A percentile compares a stretch with the other conserved stretches of the same genome.
Conservation (phyloP, 2,888 invertebrate species). For the Mythimna pallens region DNA sequence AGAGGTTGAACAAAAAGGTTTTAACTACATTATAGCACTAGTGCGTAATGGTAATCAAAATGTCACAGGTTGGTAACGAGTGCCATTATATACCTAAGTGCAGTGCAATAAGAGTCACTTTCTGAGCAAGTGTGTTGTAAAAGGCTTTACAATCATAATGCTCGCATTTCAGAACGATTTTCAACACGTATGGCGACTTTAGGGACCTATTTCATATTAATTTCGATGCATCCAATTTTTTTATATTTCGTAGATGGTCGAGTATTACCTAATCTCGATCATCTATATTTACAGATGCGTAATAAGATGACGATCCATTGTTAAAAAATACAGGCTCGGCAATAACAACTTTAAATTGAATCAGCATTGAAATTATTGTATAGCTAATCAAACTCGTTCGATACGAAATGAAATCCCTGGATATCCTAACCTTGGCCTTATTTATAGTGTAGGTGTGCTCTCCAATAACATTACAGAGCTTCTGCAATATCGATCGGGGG, state of each 20-base stretch:
- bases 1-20: too few relatives aligned
- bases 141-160: too few relatives aligned
- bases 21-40: too few relatives aligned
- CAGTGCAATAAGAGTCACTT: too few relatives aligned
- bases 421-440: slow-evolving; percentile 25
- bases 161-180: too few relatives aligned
- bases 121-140: too few relatives aligned
- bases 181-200: too few relatives aligned
- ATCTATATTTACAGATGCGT: neutral
- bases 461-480: slow-evolving; percentile 3
- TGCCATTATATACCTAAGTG: too few relatives aligned
- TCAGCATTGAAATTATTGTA: slow-evolving; percentile 36
- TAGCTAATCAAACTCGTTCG: slow-evolving; percentile 1
- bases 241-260: neutral
- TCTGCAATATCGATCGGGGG: slow-evolving; percentile 45
- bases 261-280: slow-evolving; percentile 6
- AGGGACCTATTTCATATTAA: too few relatives aligned
- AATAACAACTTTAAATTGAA: slow-evolving; percentile 25
- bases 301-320: slow-evolving; percentile 21
- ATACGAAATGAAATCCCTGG: slow-evolving; percentile 16
- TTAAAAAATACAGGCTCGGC: slow-evolving; percentile 35
- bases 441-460: slow-evolving; percentile 8
- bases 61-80: too few relatives aligned
- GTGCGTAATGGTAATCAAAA: too few relatives aligned
- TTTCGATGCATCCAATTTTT: too few relatives aligned